phyloP scores from a whole-genome alignment of 2,888 invertebrate genomes.

The Erebia ligea region DNA sequence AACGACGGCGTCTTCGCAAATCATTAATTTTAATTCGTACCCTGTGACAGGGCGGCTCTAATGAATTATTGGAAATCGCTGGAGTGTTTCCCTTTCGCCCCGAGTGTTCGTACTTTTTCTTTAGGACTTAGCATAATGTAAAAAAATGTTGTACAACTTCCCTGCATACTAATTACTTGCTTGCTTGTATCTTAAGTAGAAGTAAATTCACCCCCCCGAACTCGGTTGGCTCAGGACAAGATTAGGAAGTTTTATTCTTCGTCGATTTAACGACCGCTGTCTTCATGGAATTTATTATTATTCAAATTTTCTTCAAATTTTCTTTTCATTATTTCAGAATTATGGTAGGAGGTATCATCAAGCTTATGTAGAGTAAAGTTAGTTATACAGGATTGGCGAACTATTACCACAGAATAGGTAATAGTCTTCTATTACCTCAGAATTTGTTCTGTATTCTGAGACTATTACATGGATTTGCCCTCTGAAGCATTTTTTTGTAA shows the following conservation, averaged over 20 bases:
- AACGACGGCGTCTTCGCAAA: constrained; percentile 73
- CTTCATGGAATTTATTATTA: constrained; percentile 23
- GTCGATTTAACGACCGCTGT: constrained; percentile 66
- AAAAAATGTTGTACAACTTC: constrained; percentile 78
- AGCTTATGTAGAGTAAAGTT: background rate
- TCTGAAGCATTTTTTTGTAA: too few relatives aligned
- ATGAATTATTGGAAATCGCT: constrained; percentile 82
- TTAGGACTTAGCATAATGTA: constrained; percentile 79
- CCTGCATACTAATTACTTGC: constrained; percentile 82
- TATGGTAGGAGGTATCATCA: background rate
- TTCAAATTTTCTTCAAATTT: constrained; percentile 14
- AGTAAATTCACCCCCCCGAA: constrained; percentile 68
- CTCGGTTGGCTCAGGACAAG: constrained; percentile 67
- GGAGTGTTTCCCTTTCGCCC: constrained; percentile 61
- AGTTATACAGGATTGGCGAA: background rate
- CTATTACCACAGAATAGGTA: too few relatives aligned
- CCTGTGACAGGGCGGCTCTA: constrained; percentile 75
- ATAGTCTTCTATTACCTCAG: too few relatives aligned
- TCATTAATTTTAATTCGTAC: constrained; percentile 83
- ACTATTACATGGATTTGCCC: too few relatives aligned
- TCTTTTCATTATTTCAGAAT: constrained; percentile 16
- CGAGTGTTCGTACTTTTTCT: constrained; percentile 73
- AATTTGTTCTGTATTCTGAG: too few relatives aligned
- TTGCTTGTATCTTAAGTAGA: constrained; percentile 74
- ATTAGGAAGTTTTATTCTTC: constrained; percentile 77